Evolutionary conservation across 2,888 invertebrate species (phyloP).

Genomic region (Nasonia oneida): DNA sequence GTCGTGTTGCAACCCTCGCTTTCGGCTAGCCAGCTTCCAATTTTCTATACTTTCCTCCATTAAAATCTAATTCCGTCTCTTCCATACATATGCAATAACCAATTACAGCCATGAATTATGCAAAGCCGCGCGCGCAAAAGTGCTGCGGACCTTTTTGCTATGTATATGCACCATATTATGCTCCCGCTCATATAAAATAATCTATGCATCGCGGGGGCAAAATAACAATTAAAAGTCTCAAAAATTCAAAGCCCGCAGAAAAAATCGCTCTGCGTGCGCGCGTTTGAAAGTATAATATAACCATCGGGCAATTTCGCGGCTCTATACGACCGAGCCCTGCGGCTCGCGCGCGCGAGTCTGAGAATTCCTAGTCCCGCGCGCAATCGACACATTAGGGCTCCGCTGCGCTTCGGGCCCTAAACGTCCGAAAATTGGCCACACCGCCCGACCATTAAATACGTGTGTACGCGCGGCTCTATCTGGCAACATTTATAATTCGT

Average conservation of each 20-base stretch:
- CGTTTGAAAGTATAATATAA: constrained; percentile 40
- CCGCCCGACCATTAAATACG: constrained; percentile 6
- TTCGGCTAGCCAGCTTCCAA: not conserved
- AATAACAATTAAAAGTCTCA: constrained; percentile 39
- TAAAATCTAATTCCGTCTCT: constrained; percentile 37
- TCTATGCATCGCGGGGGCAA: not conserved
- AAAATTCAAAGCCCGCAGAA: constrained; percentile 17
- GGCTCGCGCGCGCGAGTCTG: constrained; percentile 41
- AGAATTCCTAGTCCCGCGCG: constrained; percentile 62
- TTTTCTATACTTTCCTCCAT: constrained; percentile 21
- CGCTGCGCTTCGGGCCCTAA: constrained; percentile 11
- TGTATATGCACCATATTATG: no score
- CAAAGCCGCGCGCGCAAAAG: not conserved
- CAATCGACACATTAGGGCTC: constrained; percentile 50
- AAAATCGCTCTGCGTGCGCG: not conserved
- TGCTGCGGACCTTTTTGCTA: not conserved
- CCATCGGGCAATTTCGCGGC: constrained; percentile 44
- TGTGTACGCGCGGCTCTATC: constrained; percentile 37
- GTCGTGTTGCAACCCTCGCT: not conserved
- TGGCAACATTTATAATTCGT: constrained; percentile 77
- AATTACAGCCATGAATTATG: constrained; percentile 46
- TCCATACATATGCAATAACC: constrained; percentile 30
- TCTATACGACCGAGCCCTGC: constrained; percentile 6
- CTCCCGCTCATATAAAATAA: not conserved
- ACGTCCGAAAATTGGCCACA: constrained; percentile 64